These are phyloP conservation scores for Liodrosophila aerea DNA, from an alignment of 2,888 invertebrate genomes.

Conservation along the genomic window DNA sequence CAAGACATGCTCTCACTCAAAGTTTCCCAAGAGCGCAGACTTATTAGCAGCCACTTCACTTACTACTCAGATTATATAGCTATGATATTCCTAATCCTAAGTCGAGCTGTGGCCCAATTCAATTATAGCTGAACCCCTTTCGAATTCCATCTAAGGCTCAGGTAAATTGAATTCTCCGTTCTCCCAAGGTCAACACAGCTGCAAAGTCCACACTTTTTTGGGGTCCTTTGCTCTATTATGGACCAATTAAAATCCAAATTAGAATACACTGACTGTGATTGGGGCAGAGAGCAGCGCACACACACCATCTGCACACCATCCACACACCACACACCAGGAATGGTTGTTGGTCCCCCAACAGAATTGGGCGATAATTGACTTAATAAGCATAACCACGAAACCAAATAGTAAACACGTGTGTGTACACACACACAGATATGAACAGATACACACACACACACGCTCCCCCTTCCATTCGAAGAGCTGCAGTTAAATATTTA, in stretches of 20 bases:
- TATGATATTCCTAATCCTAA: too few relatives aligned
- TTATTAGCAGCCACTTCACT: too few relatives aligned
- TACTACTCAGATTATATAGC: too few relatives aligned
- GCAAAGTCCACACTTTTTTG: constrained; percentile 6
- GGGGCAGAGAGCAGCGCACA: too few relatives aligned
- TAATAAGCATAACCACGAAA: constrained; percentile 75
- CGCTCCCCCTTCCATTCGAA: constrained; percentile 18
- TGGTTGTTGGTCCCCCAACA: too few relatives aligned
- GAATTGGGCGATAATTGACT: constrained; percentile 75
- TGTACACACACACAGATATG: too few relatives aligned
- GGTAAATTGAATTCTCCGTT: constrained; percentile 44
- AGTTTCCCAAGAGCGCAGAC: background rate
- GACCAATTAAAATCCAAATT: constrained; percentile 70
- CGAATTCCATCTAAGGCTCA: constrained; percentile 19
- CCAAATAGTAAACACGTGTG: too few relatives aligned
- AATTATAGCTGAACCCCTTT: constrained; percentile 22
- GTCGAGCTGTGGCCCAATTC: constrained; percentile 13
- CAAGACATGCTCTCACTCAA: background rate
- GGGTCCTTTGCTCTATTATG: constrained; percentile 15
- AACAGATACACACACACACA: constrained; percentile 28
- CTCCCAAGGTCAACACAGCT: constrained; percentile 29
- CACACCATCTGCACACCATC: too few relatives aligned
- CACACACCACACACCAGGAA: too few relatives aligned
- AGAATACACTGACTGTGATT: constrained; percentile 33
- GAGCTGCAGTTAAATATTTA: background rate